These are phyloP conservation scores for Cinara cedri DNA, from an alignment of 2,888 invertebrate species.

Conservation along the genomic window DNA sequence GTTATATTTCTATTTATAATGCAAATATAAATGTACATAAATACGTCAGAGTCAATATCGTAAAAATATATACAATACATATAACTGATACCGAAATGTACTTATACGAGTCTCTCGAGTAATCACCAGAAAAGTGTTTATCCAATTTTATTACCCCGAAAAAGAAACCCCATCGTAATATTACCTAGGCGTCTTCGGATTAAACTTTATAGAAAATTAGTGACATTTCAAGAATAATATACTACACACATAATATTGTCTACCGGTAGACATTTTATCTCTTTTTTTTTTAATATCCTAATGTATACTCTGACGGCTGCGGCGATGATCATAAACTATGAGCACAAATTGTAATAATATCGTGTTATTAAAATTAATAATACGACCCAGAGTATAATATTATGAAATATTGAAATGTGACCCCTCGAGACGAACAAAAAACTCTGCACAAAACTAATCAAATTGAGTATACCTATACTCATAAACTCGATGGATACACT, in stretches of 20 bases:
- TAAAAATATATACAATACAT: conserved; percentile 11
- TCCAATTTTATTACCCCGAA: conserved; percentile 38
- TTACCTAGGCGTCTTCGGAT: not conserved
- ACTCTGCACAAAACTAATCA: no score
- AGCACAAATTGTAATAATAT: conserved; percentile 11
- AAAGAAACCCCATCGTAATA: not conserved
- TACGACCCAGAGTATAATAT: not conserved
- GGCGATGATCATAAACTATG: not conserved
- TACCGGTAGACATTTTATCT: not conserved
- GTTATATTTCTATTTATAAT: conserved; percentile 17
- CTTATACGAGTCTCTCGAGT: conserved; percentile 42
- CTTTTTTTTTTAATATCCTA: conserved; percentile 31
- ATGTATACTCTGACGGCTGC: not conserved
- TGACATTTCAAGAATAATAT: not conserved
- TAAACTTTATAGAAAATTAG: conserved; percentile 4
- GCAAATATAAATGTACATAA: conserved; percentile 31
- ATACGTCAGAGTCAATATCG: conserved; percentile 15
- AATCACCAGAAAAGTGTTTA: conserved; percentile 40
- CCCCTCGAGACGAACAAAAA: not conserved
- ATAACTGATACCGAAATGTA: conserved; percentile 2
- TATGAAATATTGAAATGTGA: not conserved
- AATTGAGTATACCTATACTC: not conserved
- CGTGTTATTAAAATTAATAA: conserved; percentile 10
- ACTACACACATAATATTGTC: not conserved
- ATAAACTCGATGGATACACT: not conserved